A percentile compares a stretch with the other conserved stretches of the same genome.
phyloP scores from a whole-genome alignment of 2,888 invertebrate species.

The Macropis europaea region DNA sequence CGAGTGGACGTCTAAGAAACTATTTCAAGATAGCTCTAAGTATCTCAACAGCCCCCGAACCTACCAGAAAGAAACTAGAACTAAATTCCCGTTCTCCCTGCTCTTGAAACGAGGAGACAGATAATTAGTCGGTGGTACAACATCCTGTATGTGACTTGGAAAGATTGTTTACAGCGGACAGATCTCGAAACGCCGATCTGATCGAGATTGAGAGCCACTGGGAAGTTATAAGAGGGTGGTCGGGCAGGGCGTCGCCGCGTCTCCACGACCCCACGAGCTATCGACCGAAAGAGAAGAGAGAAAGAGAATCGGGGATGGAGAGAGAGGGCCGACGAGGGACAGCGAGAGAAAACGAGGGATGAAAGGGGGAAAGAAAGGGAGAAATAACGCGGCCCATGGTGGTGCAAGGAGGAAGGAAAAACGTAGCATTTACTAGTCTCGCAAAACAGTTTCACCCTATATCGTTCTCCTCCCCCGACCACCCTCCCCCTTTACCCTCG shows the following conservation, averaged over 20 bases:
- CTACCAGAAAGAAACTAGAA: not conserved
- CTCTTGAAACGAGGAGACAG: not conserved
- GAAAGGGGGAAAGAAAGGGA: conserved; percentile 45
- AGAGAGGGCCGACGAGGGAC: not conserved
- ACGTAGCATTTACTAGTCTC: conserved; percentile 43
- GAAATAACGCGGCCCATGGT: conserved; percentile 20
- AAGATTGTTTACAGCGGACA: not conserved
- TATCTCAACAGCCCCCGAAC: not conserved
- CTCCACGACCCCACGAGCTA: conserved; percentile 78
- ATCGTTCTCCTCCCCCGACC: conserved; percentile 8
- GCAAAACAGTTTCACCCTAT: conserved; percentile 56
- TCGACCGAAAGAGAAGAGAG: conserved; percentile 74
- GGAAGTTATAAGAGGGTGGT: conserved; percentile 70
- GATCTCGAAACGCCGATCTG: conserved; percentile 2
- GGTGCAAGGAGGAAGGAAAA: conserved; percentile 20
- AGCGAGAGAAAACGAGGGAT: conserved; percentile 10
- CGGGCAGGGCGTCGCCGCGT: conserved; percentile 79
- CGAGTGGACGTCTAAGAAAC: not conserved
- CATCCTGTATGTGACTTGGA: no score
- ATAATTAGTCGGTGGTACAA: not conserved
- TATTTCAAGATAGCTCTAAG: not conserved
- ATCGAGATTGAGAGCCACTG: conserved; percentile 76
- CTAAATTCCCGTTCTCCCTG: no score
- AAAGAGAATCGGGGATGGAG: conserved; percentile 53
- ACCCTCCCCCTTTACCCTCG: no score